Percentiles rank a stretch among this genome's conserved stretches.
phyloP scores from a whole-genome alignment of 2,797 vertebrate species.

The Austrolebias charrua region DNA sequence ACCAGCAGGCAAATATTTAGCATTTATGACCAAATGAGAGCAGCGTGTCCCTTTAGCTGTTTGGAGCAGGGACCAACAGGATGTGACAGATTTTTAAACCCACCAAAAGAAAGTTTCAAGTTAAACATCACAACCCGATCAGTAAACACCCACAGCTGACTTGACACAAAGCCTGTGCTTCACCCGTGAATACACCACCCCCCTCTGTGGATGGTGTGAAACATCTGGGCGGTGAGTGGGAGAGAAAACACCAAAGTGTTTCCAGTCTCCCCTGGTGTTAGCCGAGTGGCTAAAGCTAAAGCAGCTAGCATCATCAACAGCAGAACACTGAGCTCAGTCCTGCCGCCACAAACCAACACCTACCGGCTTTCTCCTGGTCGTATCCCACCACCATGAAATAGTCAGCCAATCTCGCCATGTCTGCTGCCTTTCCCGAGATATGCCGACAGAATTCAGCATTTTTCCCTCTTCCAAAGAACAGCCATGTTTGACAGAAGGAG shows the following conservation, averaged over 20 bases:
- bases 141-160: neutral
- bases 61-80: constrained; percentile 56
- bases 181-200: neutral
- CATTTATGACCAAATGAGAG: neutral
- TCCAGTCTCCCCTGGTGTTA: constrained; percentile 45
- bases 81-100: constrained; percentile 67
- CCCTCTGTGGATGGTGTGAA: neutral
- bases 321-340: constrained; percentile 49
- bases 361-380: constrained; percentile 94
- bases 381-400: constrained; percentile 97
- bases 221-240: constrained; percentile 17
- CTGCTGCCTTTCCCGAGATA: constrained; percentile 78
- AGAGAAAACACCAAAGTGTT: constrained; percentile 31
- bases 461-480: constrained; percentile 87
- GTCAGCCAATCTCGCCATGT: constrained; percentile 95
- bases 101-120: constrained; percentile 53
- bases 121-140: constrained; percentile 17
- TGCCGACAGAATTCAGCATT: constrained; percentile 90
- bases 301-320: constrained; percentile 71
- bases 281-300: constrained; percentile 67
- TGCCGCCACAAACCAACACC: constrained; percentile 57
- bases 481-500: constrained; percentile 95
- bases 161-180: constrained; percentile 3
- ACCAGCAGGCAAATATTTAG: constrained; percentile 6
- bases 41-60: neutral